Conservation (phyloP, 92 coral and sea anemone genomes). For the Phenganax marumi region DNA sequence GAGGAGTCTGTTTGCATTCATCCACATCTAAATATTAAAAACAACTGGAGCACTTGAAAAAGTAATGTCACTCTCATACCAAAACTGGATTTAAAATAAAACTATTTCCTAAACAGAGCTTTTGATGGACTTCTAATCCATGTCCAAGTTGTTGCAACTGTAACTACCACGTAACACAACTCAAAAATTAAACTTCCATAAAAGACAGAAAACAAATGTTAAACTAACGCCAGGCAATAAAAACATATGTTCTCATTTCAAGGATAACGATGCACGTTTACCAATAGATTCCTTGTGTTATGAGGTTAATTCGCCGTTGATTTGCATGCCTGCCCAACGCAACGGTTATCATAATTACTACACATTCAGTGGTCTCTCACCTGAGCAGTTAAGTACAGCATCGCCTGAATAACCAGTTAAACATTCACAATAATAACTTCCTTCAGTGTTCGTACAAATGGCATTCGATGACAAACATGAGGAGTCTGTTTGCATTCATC, state of each 20-base stretch:
- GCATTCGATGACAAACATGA: constrained; percentile 18
- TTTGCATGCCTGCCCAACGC: background rate
- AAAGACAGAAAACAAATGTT: too few species aligned
- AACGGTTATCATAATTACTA: background rate
- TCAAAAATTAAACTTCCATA: too few species aligned
- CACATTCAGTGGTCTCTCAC: background rate
- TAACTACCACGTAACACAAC: too few species aligned
- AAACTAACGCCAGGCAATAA: too few species aligned
- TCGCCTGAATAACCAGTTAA: background rate
- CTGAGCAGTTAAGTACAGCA: background rate
- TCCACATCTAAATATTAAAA: constrained; percentile 33
- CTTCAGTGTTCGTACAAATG: background rate
- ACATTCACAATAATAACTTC: background rate
- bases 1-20: constrained; percentile 36
- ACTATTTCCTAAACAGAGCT: too few species aligned
- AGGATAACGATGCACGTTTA: too few species aligned
- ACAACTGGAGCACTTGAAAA: background rate
- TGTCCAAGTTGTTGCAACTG: too few species aligned
- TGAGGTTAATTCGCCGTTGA: background rate
- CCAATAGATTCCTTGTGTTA: too few species aligned
- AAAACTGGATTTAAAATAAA: too few species aligned
- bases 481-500: too few species aligned
- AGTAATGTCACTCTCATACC: background rate
- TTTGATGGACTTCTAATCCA: too few species aligned
- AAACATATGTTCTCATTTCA: too few species aligned